A percentile compares a stretch with the other conserved stretches of the same genome.
These are phyloP conservation scores for Alces alces DNA, from an alignment of 2,113 vertebrate genomes.

Conservation along the genomic window DNA sequence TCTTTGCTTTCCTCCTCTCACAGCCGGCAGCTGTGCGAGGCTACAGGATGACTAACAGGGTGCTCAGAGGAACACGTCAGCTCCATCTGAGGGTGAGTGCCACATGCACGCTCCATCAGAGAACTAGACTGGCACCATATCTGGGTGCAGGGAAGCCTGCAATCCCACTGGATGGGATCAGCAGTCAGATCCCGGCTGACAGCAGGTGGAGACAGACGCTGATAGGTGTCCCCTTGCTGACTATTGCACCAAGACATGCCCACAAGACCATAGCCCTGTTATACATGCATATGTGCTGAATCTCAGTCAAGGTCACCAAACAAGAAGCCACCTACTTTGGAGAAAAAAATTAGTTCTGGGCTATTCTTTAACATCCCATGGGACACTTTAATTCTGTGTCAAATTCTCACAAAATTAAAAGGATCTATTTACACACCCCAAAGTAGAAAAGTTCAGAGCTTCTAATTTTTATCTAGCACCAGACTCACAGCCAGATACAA, in stretches of 20 bases:
- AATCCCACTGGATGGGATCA: not conserved
- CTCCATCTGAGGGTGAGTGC: not conserved
- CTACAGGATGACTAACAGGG: not conserved
- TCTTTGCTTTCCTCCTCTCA: not conserved
- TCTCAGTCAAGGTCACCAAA: not conserved
- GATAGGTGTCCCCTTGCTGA: too few species aligned
- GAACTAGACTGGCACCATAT: not conserved
- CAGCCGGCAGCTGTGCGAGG: not conserved
- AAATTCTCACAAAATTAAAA: not conserved
- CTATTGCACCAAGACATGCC: not conserved
- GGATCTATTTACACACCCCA: not conserved
- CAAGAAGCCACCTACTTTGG: not conserved
- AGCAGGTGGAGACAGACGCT: not conserved
- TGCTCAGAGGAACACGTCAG: not conserved
- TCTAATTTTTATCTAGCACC: not conserved
- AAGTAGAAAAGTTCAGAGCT: not conserved
- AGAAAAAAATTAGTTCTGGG: not conserved
- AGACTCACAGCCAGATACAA: not conserved
- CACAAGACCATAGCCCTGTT: not conserved
- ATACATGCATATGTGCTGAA: not conserved
- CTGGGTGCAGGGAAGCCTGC: not conserved
- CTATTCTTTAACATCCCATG: not conserved
- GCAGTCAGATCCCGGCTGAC: not conserved
- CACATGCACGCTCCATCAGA: not conserved
- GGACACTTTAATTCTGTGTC: not conserved